phyloP scores from a whole-genome alignment of 2,888 invertebrate species.

The Pterostichus madidus region DNA sequence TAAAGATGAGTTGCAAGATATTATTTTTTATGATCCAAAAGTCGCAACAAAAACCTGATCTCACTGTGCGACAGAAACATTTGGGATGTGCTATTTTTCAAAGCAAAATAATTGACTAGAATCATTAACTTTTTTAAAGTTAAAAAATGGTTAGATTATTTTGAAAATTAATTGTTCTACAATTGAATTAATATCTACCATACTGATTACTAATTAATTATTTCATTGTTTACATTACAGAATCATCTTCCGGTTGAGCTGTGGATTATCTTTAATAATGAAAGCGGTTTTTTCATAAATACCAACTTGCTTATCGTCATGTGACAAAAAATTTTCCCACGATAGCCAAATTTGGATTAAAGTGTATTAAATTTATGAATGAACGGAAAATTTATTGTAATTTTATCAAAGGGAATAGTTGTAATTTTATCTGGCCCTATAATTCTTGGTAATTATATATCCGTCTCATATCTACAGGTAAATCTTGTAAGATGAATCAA shows the following conservation, averaged over 20 bases:
- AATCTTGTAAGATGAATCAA: slow-evolving; percentile 14
- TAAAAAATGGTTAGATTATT: too few species aligned
- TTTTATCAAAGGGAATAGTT: background rate
- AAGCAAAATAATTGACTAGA: background rate
- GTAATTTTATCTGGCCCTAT: background rate
- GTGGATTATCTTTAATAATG: background rate
- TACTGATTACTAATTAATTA: background rate
- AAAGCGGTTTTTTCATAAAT: background rate
- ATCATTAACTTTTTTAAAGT: too few species aligned
- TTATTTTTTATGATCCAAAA: background rate
- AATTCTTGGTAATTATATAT: background rate
- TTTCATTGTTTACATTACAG: slow-evolving; percentile 28
- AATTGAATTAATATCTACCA: too few species aligned
- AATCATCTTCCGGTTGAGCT: slow-evolving; percentile 11
- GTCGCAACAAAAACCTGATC: background rate
- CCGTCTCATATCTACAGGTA: background rate
- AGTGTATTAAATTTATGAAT: background rate
- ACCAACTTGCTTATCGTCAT: background rate
- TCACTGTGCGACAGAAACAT: background rate
- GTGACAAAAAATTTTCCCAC: background rate
- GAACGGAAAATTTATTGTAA: background rate
- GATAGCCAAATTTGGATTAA: slow-evolving; percentile 6
- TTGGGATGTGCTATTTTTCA: too few species aligned
- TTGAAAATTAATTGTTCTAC: too few species aligned
- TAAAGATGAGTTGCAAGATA: background rate